Percentiles rank a stretch among this genome's conserved stretches.
phyloP scores from a whole-genome alignment of 1,140 invertebrate species.

The Drepana arcuata region DNA sequence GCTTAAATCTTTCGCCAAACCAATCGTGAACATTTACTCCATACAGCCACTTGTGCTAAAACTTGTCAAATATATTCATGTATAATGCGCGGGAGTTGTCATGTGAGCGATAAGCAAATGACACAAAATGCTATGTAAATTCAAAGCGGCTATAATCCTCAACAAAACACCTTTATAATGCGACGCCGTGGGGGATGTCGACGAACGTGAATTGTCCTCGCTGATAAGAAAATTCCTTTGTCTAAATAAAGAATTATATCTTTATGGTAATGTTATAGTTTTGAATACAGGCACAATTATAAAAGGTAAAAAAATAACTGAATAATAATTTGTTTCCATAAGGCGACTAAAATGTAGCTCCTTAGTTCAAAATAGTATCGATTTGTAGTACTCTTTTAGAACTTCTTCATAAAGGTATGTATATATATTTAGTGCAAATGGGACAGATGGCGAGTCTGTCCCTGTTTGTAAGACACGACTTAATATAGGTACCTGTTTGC shows the following conservation, averaged over 20 bases:
- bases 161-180: constrained; percentile 53
- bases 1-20: constrained; percentile 22
- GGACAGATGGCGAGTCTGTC: too few species aligned
- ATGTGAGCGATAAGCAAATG: constrained; percentile 66
- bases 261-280: too few species aligned
- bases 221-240: constrained; percentile 44
- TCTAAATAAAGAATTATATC: constrained; percentile 37
- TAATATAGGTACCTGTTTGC: too few species aligned
- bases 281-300: too few species aligned
- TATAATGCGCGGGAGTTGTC: constrained; percentile 60
- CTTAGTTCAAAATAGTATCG: too few species aligned
- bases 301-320: too few species aligned
- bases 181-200: constrained; percentile 39
- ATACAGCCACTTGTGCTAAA: constrained; percentile 38
- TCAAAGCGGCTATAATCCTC: constrained; percentile 54
- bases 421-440: too few species aligned
- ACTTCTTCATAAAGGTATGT: too few species aligned
- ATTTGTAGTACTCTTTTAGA: too few species aligned
- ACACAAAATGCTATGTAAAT: constrained; percentile 69
- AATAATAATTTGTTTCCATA: too few species aligned
- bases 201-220: constrained; percentile 46
- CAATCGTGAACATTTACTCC: constrained; percentile 43
- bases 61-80: constrained; percentile 64
- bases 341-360: too few species aligned
- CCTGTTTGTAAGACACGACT: too few species aligned